phyloP scores from a whole-genome alignment of 2,797 vertebrate species.

The Notoglanidium macrostoma region DNA sequence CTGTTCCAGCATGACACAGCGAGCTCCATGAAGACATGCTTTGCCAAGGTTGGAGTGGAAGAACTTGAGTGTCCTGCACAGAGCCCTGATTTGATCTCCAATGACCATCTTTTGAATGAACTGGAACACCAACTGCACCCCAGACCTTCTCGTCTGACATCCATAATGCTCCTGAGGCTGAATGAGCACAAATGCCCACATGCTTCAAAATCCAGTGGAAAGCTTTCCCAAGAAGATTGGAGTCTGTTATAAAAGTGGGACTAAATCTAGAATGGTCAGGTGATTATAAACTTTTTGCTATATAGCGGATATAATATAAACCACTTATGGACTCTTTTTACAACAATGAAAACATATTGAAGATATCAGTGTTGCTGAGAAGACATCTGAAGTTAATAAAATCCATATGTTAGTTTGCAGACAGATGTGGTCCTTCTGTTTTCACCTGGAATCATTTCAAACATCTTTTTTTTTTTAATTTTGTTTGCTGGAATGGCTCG shows the following conservation, averaged over 20 bases:
- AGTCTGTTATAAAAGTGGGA: too few relatives aligned
- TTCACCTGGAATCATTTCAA: constrained; percentile 33
- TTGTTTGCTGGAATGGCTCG: neutral
- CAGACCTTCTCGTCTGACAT: too few relatives aligned
- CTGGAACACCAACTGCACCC: neutral
- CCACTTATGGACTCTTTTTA: neutral
- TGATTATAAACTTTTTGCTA: neutral
- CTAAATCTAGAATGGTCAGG: neutral
- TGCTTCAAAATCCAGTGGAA: neutral
- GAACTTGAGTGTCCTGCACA: neutral
- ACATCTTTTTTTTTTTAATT: constrained; percentile 20
- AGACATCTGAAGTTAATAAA: constrained; percentile 55
- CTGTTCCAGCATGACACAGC: neutral
- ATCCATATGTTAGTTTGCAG: constrained; percentile 52
- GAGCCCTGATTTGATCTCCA: neutral
- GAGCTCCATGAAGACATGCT: neutral
- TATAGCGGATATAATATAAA: neutral
- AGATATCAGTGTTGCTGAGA: constrained; percentile 17
- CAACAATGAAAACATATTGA: constrained; percentile 19
- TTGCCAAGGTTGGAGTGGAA: neutral
- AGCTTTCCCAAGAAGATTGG: neutral
- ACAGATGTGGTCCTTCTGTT: constrained; percentile 59
- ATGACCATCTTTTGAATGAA: neutral
- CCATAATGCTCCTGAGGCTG: neutral
- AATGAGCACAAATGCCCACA: neutral